phyloP scores from a whole-genome alignment of 2,888 invertebrate genomes.

The Sminthurinus aureus region DNA sequence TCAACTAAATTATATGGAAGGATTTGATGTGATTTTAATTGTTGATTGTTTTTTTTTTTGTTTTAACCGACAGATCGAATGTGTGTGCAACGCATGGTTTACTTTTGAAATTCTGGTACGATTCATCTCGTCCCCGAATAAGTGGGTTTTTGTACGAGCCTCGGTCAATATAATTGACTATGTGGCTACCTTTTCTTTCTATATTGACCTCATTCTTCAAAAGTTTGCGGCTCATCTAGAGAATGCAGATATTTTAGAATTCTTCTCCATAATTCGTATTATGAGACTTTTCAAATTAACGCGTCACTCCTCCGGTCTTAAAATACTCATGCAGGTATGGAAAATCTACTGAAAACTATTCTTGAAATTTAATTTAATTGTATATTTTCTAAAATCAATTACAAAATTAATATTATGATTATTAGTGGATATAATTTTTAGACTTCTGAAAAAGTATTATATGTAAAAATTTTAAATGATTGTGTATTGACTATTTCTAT shows the following conservation, averaged over 20 bases:
- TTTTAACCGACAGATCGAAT: constrained; percentile 66
- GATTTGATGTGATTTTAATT: too few species aligned
- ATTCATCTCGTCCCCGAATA: constrained; percentile 92
- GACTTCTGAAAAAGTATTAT: too few species aligned
- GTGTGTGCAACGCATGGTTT: constrained; percentile 99
- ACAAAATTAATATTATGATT: too few species aligned
- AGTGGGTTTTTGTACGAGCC: constrained; percentile 77
- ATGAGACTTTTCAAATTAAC: constrained; percentile 97
- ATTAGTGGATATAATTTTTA: too few species aligned
- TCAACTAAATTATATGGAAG: too few species aligned
- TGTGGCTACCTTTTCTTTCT: constrained; percentile 98
- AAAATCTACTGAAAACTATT: background rate
- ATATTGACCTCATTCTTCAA: constrained; percentile 90
- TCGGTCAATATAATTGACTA: constrained; percentile 99
- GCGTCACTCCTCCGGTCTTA: constrained; percentile 95
- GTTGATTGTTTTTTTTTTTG: too few species aligned
- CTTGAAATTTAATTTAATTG: too few species aligned
- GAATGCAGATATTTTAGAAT: constrained; percentile 95
- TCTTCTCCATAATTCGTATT: constrained; percentile 96
- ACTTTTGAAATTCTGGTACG: constrained; percentile 93
- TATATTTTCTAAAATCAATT: too few species aligned
- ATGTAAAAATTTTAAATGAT: background rate
- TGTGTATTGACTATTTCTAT: constrained; percentile 29
- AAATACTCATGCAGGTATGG: constrained; percentile 88
- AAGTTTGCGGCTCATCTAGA: constrained; percentile 89